Evolutionary conservation across 1,140 invertebrate species (phyloP).

Genomic region (Himalopsyche phryganea): DNA sequence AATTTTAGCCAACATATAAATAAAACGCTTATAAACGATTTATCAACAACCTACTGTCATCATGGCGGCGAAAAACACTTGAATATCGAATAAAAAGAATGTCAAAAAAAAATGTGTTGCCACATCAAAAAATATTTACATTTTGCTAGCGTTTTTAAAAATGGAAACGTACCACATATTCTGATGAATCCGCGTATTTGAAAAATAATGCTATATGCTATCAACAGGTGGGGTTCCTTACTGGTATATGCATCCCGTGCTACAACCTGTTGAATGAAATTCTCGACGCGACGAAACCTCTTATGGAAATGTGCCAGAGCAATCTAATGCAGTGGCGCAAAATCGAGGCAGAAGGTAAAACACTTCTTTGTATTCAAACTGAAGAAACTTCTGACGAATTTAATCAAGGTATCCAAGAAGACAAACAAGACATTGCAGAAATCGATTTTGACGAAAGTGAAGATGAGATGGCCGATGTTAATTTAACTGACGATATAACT

Average conservation of each 20-base stretch:
- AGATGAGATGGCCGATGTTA: not conserved
- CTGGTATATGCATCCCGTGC: slow-evolving; percentile 77
- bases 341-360: slow-evolving; percentile 40
- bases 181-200: no score
- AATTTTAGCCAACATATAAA: no score
- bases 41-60: no score
- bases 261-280: slow-evolving; percentile 67
- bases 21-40: no score
- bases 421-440: not conserved
- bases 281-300: slow-evolving; percentile 66
- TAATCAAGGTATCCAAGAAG: no score
- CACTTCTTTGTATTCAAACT: not conserved
- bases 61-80: no score
- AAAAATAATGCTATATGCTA: not conserved
- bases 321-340: slow-evolving; percentile 59
- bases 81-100: no score
- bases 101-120: no score
- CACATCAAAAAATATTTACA: no score
- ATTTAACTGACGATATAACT: not conserved
- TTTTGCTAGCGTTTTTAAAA: no score
- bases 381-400: slow-evolving; percentile 21
- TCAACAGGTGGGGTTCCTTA: slow-evolving; percentile 71
- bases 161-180: no score
- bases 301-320: slow-evolving; percentile 63
- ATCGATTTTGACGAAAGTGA: not conserved